Evolutionary conservation across 2,888 invertebrate species (phyloP), one percentile per base, ranked within the genome.

Genomic region (Chloromyia formosa): DNA sequence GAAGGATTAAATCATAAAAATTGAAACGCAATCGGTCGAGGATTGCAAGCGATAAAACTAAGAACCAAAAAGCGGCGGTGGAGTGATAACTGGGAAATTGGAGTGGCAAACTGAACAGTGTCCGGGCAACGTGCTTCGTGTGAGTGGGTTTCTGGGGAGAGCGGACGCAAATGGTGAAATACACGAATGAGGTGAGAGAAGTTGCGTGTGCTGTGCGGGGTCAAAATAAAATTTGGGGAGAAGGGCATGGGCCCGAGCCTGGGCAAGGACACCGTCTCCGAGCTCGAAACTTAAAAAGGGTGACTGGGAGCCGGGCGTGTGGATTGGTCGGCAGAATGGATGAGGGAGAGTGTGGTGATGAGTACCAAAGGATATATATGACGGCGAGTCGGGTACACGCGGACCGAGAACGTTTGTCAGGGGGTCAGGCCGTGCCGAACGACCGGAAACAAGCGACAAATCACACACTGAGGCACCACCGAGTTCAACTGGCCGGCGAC

Each of bases 351-450:
- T 5, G 58, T 23, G 20, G 23, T 14, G 5, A 18, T n/a, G 14
- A 35, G 14, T 45, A 66, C 66, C 22, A 66, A 66, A 66, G 10
- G 10, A 35, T 16, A 27, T 16, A 27, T 54, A 53, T 16, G 18
- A 27, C n/a, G 9, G 53, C 54, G 40, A 64, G 40, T 64, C 42
- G 40, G 23, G 14, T 40, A 64, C 62, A 40, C 62, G 62, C 62
- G 42, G 40, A 42, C 16, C 16, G 40, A 16, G 27, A 22, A 22
- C 22, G 60, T n/a, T 23, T 4, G 56, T 22, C 56, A 18, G 56
- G 16, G 23, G n/a, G 61, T 23, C 7, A 64, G 42, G 42, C 27
- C 49, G 20, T 20, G 22, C 64, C 16, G 53, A 53, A 68, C 20
- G 22, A 53, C 23, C 49, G 66, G 49, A 53, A 62, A 10, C 12